These are phyloP conservation scores for Erythrocebus patas DNA, from an alignment of 2,113 vertebrate genomes.

Conservation along the genomic window DNA sequence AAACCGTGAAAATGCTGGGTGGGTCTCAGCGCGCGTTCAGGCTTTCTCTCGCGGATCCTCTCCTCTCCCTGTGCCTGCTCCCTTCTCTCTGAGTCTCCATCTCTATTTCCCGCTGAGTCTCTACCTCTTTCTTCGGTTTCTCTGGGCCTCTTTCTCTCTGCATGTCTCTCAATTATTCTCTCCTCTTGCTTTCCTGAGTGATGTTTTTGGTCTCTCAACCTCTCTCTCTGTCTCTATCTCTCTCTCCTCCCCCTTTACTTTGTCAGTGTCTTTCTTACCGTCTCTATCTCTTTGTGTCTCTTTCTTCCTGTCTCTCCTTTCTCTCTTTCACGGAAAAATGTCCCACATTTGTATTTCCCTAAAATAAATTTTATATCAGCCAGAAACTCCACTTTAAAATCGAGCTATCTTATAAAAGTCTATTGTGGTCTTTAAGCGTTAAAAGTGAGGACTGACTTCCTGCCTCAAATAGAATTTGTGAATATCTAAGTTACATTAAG, in stretches of 20 bases:
- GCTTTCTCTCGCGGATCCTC: background rate
- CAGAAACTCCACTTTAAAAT: conserved; percentile 11
- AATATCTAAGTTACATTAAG: background rate
- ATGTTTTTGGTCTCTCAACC: too few species aligned
- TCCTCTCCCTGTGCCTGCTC: background rate
- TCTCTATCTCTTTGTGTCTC: background rate
- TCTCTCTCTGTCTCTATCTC: background rate
- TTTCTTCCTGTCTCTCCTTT: background rate
- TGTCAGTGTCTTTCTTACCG: background rate
- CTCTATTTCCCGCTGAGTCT: background rate
- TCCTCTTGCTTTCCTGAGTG: too few species aligned
- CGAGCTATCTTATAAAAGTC: background rate
- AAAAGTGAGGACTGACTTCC: background rate
- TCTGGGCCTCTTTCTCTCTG: background rate
- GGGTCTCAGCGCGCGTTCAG: background rate
- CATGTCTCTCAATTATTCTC: background rate
- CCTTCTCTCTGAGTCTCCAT: background rate
- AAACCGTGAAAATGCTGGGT: conserved; percentile 98
- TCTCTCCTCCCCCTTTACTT: background rate
- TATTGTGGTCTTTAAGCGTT: background rate
- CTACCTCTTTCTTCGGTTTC: background rate
- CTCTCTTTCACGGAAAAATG: background rate
- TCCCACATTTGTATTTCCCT: background rate
- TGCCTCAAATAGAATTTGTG: background rate
- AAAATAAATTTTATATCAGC: background rate